Conservation (phyloP, 1,140 invertebrate genomes). For the Solen grandis region DNA sequence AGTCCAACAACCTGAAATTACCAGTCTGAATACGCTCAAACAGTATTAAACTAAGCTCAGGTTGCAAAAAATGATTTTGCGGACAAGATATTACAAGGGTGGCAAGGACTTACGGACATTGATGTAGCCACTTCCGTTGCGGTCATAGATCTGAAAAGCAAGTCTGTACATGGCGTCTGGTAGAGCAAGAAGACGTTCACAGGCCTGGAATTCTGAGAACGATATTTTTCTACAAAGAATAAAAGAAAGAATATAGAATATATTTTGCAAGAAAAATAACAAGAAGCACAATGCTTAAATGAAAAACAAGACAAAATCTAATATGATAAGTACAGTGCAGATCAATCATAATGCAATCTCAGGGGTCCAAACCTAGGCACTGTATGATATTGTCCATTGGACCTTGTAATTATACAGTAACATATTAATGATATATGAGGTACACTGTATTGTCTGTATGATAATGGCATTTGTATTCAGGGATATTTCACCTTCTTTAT, state of each 20-base stretch:
- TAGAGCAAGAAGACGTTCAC: conserved; percentile 96
- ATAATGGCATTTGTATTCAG: too few species aligned
- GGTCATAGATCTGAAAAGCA: conserved; percentile 99
- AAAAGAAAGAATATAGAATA: conserved; percentile 51
- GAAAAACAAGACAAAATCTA: not conserved
- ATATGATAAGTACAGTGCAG: not conserved
- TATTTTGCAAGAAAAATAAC: too few species aligned
- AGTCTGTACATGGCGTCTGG: conserved; percentile 98
- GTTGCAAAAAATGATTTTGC: too few species aligned
- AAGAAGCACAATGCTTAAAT: conserved; percentile 53
- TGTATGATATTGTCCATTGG: too few species aligned
- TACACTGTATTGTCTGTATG: too few species aligned
- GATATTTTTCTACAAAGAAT: conserved; percentile 88
- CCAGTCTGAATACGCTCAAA: too few species aligned
- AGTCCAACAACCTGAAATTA: too few species aligned
- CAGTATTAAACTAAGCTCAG: too few species aligned
- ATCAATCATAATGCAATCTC: not conserved
- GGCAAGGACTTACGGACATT: conserved; percentile 94
- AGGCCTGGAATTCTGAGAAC: conserved; percentile 98
- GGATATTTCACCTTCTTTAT: too few species aligned
- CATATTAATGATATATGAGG: too few species aligned
- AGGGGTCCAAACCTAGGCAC: not conserved
- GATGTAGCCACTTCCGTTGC: conserved; percentile 97
- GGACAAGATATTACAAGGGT: too few species aligned
- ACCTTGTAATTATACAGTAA: too few species aligned